Conservation (phyloP, 2,888 invertebrate species). For the Toxonevra muliebris region DNA sequence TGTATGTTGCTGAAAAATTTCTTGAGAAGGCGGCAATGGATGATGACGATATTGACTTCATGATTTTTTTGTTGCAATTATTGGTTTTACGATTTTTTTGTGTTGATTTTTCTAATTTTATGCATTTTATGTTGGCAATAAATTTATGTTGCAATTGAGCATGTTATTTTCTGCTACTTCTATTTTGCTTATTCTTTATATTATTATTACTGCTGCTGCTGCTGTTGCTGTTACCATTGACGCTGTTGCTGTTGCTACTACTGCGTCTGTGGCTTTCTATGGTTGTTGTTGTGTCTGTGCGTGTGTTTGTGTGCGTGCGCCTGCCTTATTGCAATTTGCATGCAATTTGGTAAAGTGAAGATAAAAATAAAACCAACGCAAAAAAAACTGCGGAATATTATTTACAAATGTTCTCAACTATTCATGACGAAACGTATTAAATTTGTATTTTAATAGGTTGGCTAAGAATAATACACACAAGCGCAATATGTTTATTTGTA, state of each 20-base stretch:
- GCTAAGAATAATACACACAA: no score
- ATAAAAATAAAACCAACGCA: constrained; percentile 15
- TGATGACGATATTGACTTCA: neutral
- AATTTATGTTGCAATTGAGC: constrained; percentile 35
- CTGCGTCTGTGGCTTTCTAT: neutral
- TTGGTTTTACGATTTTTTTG: constrained; percentile 3
- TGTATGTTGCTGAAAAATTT: neutral
- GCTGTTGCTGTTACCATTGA: neutral
- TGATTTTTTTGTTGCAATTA: neutral
- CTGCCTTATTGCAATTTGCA: neutral
- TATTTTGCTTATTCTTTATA: constrained; percentile 1
- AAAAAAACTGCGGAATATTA: constrained; percentile 35
- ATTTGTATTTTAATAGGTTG: no score
- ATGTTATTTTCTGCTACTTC: constrained; percentile 23
- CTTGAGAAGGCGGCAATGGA: neutral
- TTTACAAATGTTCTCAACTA: constrained; percentile 41
- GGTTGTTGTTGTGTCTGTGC: constrained; percentile 26
- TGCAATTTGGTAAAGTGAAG: neutral
- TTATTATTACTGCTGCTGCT: constrained; percentile 15
- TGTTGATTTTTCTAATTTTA: constrained; percentile 28
- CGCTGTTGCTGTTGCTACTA: neutral
- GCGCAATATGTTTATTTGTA: no score
- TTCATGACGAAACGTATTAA: no score
- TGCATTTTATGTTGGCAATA: constrained; percentile 34
- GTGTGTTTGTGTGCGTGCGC: neutral